Conservation (phyloP, 2,113 vertebrate species). For the Alectura lathami region DNA sequence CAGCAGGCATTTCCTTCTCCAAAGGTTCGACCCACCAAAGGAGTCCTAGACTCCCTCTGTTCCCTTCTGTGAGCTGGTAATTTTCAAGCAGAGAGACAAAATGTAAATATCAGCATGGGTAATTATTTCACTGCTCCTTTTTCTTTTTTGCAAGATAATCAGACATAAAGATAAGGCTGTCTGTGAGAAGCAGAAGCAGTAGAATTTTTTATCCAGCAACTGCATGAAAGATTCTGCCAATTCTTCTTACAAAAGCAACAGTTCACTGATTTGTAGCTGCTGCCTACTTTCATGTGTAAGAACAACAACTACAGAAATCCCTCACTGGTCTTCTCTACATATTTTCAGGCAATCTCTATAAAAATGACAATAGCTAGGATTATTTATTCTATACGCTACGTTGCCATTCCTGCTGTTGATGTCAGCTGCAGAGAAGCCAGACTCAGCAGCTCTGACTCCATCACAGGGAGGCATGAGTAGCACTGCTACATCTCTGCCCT, state of each 20-base stretch:
- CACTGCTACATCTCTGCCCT: background rate
- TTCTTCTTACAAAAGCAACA: slow-evolving; percentile 17
- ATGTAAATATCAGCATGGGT: slow-evolving; percentile 51
- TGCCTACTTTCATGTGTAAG: slow-evolving; percentile 23
- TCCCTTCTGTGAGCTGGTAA: background rate
- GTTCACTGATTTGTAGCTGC: background rate
- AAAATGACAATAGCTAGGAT: background rate
- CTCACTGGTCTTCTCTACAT: background rate
- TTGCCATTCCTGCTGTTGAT: background rate
- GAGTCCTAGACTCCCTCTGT: background rate
- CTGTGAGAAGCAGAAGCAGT: slow-evolving; percentile 14
- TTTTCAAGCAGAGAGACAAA: slow-evolving; percentile 41
- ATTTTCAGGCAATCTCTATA: slow-evolving; percentile 34
- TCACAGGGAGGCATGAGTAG: background rate
- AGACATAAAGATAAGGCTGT: slow-evolving; percentile 1
- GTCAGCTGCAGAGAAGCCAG: slow-evolving; percentile 10
- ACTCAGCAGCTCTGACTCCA: slow-evolving; percentile 33
- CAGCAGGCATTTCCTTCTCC: background rate
- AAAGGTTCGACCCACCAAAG: background rate
- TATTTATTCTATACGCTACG: background rate
- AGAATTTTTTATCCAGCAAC: slow-evolving; percentile 9
- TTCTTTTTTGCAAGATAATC: slow-evolving; percentile 13
- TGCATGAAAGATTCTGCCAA: slow-evolving; percentile 13
- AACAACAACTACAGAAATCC: slow-evolving; percentile 41
- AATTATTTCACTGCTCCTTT: slow-evolving; percentile 61